Base-by-base conservation (phyloP, 2,888 invertebrate genomes). In the Lordiphosa fenestrarum region DNA sequence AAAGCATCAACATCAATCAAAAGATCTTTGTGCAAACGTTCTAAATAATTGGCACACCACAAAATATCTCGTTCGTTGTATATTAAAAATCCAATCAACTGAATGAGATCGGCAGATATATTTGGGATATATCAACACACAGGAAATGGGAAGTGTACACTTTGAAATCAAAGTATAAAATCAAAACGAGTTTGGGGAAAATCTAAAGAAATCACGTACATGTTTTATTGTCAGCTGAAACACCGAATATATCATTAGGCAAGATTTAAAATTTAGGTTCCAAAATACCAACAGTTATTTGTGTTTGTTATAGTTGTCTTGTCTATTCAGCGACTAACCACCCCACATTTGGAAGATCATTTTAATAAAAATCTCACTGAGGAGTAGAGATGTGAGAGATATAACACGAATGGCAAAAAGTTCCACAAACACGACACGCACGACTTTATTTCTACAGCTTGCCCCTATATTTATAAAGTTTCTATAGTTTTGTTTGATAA, bases 71-170 rank as follows among this genome's bases (percentile, higher is more conserved):
- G 10, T 41, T 6, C 30, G 30, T 30, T 7, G 9, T 30, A 30
- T 30, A 30, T 30, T 30, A 30, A 30, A 30, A 30, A 15, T 23
- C 42, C 25, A 7, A 30, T n/a, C 12, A 41, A n/a, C 23, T 25
- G 25, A 25, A 12, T 9, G 12, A 15, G 25, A 42, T 30, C 7
- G 9, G 9, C 12, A 42, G 42, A 42, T 30, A 30, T 30, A 12
- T 23, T 12, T 15, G 1, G 15, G 13, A 42, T 12, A 7, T 2
- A 42, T 13, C 42, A 25, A 25, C 25, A 25, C 15, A 44, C 44
- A 44, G 44, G 44, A 44, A 44, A 44, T 44, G 44, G 44, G 44
- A 44, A 44, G 44, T 44, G 33, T 6, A 33, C 12, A 44, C 15
- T 33, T 44, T 44, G 1, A 33, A 33, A 33, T 23, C 25, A 44